phyloP scores from a whole-genome alignment of 2,113 vertebrate species.

The Empidonax alnorum region DNA sequence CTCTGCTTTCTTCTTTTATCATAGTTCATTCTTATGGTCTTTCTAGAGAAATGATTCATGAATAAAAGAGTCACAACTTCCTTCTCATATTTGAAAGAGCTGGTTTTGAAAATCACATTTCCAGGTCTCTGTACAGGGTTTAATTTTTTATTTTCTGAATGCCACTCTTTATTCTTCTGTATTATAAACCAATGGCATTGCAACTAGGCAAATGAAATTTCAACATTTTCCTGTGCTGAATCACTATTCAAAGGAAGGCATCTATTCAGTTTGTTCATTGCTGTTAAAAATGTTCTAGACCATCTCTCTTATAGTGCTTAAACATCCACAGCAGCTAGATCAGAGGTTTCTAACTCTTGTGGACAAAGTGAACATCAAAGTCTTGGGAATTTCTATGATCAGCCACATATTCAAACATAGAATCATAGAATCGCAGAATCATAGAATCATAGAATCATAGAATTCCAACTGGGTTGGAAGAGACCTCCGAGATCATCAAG shows the following conservation, averaged over 20 bases:
- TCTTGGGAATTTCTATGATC: not conserved
- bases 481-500: no score
- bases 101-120: not conserved
- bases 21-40: not conserved
- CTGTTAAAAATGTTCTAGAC: not conserved
- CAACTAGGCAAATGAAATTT: not conserved
- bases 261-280: not conserved
- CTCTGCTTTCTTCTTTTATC: not conserved
- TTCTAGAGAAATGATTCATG: not conserved
- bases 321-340: not conserved
- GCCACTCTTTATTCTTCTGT: not conserved
- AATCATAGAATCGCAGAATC: no score
- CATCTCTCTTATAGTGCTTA: not conserved
- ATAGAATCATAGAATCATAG: not conserved
- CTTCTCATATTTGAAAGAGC: not conserved
- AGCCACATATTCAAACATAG: accelerated
- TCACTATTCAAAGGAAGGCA: not conserved
- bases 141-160: not conserved
- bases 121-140: not conserved
- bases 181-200: not conserved
- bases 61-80: not conserved
- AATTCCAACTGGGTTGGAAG: no score
- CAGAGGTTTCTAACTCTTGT: not conserved
- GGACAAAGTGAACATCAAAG: not conserved
- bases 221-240: not conserved